Conservation (phyloP, 2,888 invertebrate species). For the Allygus modestus region DNA sequence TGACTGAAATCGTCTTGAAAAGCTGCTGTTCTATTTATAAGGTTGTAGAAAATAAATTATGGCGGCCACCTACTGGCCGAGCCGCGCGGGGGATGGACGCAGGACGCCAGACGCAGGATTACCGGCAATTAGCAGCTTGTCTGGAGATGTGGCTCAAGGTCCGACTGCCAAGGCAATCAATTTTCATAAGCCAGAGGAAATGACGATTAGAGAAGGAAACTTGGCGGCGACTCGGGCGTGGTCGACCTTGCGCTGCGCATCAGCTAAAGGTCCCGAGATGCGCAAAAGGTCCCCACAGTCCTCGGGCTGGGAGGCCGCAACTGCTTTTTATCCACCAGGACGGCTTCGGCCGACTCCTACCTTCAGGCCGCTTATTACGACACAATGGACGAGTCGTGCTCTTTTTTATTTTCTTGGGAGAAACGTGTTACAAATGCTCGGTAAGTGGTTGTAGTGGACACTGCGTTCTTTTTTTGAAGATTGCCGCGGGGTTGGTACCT, state of each 20-base stretch:
- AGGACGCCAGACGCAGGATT: conserved; percentile 34
- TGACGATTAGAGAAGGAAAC: conserved; percentile 38
- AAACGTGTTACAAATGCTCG: background rate
- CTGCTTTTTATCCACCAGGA: conserved; percentile 26
- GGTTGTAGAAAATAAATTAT: no score
- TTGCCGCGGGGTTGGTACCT: no score
- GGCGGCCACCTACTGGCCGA: no score
- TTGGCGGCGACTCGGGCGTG: conserved; percentile 43
- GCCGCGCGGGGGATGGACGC: background rate
- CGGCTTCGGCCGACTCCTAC: background rate
- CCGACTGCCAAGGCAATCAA: conserved; percentile 51
- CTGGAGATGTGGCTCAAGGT: conserved; percentile 51
- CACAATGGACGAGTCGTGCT: background rate
- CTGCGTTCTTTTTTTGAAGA: no score
- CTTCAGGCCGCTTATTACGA: background rate
- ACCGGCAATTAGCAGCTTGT: conserved; percentile 46
- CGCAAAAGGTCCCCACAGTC: conserved; percentile 8
- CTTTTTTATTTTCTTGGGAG: no score
- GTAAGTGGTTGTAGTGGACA: no score
- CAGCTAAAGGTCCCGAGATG: conserved; percentile 25
- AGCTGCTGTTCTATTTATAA: no score
- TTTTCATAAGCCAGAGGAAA: conserved; percentile 56
- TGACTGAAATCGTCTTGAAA: no score
- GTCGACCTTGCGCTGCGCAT: conserved; percentile 38
- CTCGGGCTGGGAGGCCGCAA: background rate